These are phyloP conservation scores for Dicyrtoma fusca DNA, from an alignment of 2,888 invertebrate species.

Conservation along the genomic window DNA sequence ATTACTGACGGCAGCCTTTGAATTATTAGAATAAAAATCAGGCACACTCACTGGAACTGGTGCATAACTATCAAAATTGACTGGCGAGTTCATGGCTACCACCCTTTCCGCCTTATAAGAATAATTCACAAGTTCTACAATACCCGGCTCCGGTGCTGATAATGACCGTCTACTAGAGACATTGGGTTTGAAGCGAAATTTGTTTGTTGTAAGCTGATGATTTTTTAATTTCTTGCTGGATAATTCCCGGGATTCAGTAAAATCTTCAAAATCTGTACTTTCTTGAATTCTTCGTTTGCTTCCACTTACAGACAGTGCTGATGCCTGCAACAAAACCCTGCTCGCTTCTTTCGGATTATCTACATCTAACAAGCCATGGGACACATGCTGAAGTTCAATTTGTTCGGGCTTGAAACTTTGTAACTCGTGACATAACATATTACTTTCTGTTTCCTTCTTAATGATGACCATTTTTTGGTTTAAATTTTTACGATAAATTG, in stretches of 20 bases:
- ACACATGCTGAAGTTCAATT: too few species aligned
- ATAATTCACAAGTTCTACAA: too few species aligned
- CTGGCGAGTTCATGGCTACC: too few species aligned
- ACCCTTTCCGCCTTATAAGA: too few species aligned
- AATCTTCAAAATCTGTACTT: too few species aligned
- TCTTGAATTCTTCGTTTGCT: neutral
- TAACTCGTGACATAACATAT: neutral
- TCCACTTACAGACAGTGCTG: neutral
- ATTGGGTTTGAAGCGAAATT: too few species aligned
- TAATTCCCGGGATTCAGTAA: neutral
- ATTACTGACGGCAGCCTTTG: neutral
- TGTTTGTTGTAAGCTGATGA: too few species aligned
- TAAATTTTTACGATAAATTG: constrained; percentile 69
- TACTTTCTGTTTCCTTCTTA: neutral
- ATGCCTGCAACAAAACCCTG: neutral
- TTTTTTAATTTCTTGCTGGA: neutral
- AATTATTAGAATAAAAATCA: neutral
- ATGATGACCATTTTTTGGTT: constrained; percentile 13
- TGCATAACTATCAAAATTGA: too few species aligned
- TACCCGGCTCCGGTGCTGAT: too few species aligned
- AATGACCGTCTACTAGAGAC: too few species aligned
- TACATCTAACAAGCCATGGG: neutral
- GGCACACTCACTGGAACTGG: neutral
- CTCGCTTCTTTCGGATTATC: neutral
- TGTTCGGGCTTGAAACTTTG: neutral